Evolutionary conservation across 1,140 invertebrate species (phyloP), one percentile per base, ranked within the genome.

Genomic region (Lordiphosa collinella): DNA sequence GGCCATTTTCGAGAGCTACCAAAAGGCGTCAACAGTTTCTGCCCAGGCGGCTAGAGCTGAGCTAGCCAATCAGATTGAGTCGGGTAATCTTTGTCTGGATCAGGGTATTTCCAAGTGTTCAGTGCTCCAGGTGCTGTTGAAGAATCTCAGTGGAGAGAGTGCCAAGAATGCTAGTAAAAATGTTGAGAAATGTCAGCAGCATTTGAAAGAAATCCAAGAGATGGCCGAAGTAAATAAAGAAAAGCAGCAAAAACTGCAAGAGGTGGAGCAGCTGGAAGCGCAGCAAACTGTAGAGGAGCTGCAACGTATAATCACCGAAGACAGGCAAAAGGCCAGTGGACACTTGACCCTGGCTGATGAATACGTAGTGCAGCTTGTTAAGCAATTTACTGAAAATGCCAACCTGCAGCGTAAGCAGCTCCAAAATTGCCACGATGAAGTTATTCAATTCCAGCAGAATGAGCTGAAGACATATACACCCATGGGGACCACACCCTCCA

Each of bases 401-500:
- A 22, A 41, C 1, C 9, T 55, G 2, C 75, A 88, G 40, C 67
- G 62, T 0, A 38, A 65, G 9, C 69, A 87, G 38, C 35, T 87
- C n/a, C 51, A 66, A 25, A 50, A 50, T 43, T 87, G 80, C 53
- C 60, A 67, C 7, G 29, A 69, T 12, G 58, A 63, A 29, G 49
- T 88, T 9, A 44, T 59, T 54, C 63, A 46, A 10, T 91, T 90
- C 58, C 70, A 90, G n/a, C 82, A 85, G 10, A 84, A 89, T 37
- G 89, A 91, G 48, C 89, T 90, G 6, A 88, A 88, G 31, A 76
- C 90, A 0, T 92, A 92, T 63, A 88, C 88, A 5, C 50, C 75
- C 6, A 79, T 76, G 4, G 92, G 92, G 1, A 76, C 88, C 14
- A 95, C 94, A 0, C 94, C 94, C 2, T 88, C 89, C 2, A 92